Base-by-base conservation (phyloP, 1,140 invertebrate species). In the Monomorium pharaonis region DNA sequence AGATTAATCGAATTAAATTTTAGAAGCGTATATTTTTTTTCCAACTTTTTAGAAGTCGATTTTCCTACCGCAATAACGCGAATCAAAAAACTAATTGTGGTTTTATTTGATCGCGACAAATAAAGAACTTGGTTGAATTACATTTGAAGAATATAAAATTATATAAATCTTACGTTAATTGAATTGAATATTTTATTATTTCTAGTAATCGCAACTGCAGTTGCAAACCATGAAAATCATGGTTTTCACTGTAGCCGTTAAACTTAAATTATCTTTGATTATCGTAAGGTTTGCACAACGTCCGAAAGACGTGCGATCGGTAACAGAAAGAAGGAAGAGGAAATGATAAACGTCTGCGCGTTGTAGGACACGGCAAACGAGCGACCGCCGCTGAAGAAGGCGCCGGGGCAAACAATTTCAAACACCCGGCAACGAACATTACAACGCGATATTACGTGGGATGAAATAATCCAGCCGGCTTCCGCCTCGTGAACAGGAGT, bases 371-470 rank as follows among this genome's bases (percentile, higher is more conserved):
- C 89, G 88, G 86, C 84, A 91, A 93, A 92, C 90, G 92, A 92
- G 86, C 86, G 85, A 88, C 85, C 85, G 90, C 81, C 88, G 86
- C 60, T 65, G 87, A 92, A 91, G 91, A 91, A 92, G 89, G 90
- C 90, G 76, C 86, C 76, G 24, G 77, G 86, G 90, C 92, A 93
- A 94, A 94, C 94, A 94, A 94, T 94, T 94, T 90, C 81, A 93
- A 94, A 92, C 92, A 94, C 91, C 94, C 91, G 93, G 93, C 92
- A 90, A 93, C 93, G 93, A 94, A 94, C 94, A 94, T 94, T 94
- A 94, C 93, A 94, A 92, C 92, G 87, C 92, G 92, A 94, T 94
- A 94, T 94, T 93, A 94, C 92, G 91, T 90, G 91, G 90, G 92
- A 94, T 94, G 92, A 94, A 94, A 94, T 94, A 94, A 94, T 94